Evolutionary conservation across 2,113 vertebrate species (phyloP), one percentile per base, ranked within the genome.

Genomic region (Cheirogaleus medius): DNA sequence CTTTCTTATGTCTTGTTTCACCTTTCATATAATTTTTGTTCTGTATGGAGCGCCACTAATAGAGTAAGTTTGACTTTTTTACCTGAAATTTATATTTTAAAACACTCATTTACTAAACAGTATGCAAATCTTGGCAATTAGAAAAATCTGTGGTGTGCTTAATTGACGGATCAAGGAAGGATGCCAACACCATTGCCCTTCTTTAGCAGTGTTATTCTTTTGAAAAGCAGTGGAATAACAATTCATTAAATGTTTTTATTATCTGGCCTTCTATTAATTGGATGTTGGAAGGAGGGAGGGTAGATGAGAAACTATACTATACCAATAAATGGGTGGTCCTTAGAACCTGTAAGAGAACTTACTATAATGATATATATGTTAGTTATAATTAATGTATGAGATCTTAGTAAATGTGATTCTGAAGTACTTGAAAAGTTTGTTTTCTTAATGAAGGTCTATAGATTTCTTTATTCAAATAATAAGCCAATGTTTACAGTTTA

Each of bases 21-120:
- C 99, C 58, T 99, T 99, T 98, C 99, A 99, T 98, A 94, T 98
- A 32, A 99, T 99, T 97, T 98, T 99, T 96, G 99, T 99, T 97
- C 99, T 99, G 39, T 99, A 99, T 73, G 99, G 99, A 98, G 99
- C 99, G 82, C 99, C 99, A 34, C 98, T 99, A 91, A 98, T 99
- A 80, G 99, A 99, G 99, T 99, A 98, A 99, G 99, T 99, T 87
- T 97, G 93, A 98, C 97, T 63, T 97, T 83, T 60, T 90, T 95
- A 10, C 78, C 68, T 96, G 97, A 90, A 60, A 81, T 54, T 87
- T 82, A 21, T 66, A n/a, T 84, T 87, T 94, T 87, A 74, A 82
- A 93, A 73, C 8, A 64, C 27, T 82, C 3, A 3, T 87, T 97
- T 86, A 44, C 66, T 84, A 91, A 95, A 44, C 10, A 32, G 27